Percentiles rank a stretch among this genome's conserved stretches.
Conservation (phyloP, 2,797 vertebrate species). For the Pelodytes ibericus region DNA sequence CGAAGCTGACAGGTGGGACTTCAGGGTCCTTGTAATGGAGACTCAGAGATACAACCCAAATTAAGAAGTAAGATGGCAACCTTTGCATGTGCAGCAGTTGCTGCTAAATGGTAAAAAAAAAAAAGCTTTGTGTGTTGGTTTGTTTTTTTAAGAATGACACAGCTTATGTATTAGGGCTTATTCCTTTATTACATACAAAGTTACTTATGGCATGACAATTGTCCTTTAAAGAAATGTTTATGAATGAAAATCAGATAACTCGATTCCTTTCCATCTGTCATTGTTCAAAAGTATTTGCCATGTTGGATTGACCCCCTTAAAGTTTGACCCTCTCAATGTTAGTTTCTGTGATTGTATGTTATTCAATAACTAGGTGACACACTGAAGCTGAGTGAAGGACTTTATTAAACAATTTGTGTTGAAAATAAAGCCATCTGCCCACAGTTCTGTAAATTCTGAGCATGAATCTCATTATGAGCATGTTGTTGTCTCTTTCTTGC, state of each 20-base stretch:
- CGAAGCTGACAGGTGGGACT: too few species aligned
- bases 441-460: conserved; percentile 33
- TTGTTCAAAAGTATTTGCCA: conserved; percentile 26
- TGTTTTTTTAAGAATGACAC: too few species aligned
- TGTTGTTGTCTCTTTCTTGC: conserved; percentile 40
- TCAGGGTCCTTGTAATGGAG: too few species aligned
- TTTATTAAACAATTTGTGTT: conserved; percentile 30
- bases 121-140: too few species aligned
- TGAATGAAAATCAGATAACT: conserved; percentile 7
- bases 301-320: conserved; percentile 19
- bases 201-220: too few species aligned
- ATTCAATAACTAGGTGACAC: conserved; percentile 7
- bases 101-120: too few species aligned
- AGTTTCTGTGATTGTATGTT: not conserved
- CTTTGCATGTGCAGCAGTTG: too few species aligned
- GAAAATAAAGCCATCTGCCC: conserved; percentile 43
- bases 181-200: too few species aligned
- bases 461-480: conserved; percentile 25
- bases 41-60: too few species aligned
- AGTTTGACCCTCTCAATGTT: not conserved
- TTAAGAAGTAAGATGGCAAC: too few species aligned
- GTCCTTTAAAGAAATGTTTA: conserved; percentile 21
- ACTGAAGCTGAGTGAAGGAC: conserved; percentile 17
- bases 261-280: conserved; percentile 30
- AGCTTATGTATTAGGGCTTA: too few species aligned